A percentile compares a stretch with the other conserved stretches of the same genome.
Conservation (phyloP, 2,888 invertebrate species). For the Papilio protenor region DNA sequence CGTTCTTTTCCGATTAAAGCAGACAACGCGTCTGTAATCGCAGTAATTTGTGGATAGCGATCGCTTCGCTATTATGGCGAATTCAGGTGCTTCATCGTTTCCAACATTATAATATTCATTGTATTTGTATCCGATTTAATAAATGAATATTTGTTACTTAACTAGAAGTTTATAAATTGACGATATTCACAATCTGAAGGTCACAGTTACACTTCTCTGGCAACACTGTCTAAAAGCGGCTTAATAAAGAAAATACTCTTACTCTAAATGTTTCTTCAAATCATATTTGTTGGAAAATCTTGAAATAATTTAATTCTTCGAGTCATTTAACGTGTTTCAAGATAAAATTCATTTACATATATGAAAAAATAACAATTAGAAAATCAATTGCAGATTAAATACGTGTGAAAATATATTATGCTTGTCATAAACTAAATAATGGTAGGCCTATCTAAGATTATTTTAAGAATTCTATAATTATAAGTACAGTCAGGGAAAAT, state of each 20-base stretch:
- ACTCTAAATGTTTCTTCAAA: background rate
- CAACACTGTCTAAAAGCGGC: slow-evolving; percentile 1
- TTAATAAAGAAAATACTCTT: background rate
- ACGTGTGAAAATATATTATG: background rate
- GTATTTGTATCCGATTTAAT: background rate
- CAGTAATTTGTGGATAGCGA: too few relatives aligned
- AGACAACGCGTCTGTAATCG: too few relatives aligned
- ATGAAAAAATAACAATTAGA: too few relatives aligned
- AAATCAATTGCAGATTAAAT: too few relatives aligned
- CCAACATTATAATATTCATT: too few relatives aligned
- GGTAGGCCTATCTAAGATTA: too few relatives aligned
- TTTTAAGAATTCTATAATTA: too few relatives aligned
- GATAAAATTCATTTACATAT: too few relatives aligned
- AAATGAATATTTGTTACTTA: background rate
- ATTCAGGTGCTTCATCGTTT: too few relatives aligned
- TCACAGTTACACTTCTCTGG: background rate
- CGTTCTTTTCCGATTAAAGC: too few relatives aligned
- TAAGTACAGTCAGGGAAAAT: too few relatives aligned
- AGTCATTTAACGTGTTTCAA: background rate
- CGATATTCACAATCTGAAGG: background rate
- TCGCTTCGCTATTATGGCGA: too few relatives aligned
- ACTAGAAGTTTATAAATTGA: background rate
- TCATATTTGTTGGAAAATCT: background rate
- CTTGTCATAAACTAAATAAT: background rate
- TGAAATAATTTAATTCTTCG: background rate